Conservation (phyloP, 1,140 invertebrate genomes). For the Asobara japonica region DNA sequence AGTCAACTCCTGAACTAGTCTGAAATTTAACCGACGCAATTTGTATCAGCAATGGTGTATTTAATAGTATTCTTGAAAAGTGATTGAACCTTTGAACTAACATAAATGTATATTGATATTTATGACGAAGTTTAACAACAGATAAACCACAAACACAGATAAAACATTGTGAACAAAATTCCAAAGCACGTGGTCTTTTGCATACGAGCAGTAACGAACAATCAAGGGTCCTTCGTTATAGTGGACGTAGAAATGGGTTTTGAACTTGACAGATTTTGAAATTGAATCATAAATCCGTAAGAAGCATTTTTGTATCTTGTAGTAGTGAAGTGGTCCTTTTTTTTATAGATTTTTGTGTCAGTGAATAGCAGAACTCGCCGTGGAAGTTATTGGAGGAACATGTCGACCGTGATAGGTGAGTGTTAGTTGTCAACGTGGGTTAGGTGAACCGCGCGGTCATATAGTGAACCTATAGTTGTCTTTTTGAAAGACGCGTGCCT, state of each 20-base stretch:
- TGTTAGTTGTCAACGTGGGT: neutral
- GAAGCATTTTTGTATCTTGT: neutral
- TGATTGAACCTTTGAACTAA: neutral
- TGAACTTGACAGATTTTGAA: neutral
- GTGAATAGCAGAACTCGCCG: neutral
- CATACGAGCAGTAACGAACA: neutral
- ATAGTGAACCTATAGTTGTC: neutral
- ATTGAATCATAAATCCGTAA: neutral
- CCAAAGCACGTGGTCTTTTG: neutral
- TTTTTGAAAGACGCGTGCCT: neutral
- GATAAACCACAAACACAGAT: neutral
- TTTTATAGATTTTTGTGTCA: neutral
- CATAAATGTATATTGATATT: neutral
- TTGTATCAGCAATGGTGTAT: neutral
- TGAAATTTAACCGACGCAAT: neutral
- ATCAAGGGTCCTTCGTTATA: neutral
- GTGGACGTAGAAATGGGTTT: neutral
- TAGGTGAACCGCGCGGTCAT: neutral
- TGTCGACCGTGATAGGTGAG: conserved; percentile 35
- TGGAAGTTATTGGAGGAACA: conserved; percentile 16
- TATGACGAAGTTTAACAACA: neutral
- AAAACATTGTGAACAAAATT: neutral
- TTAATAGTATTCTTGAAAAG: neutral
- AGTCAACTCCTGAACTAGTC: neutral
- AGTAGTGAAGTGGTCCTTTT: neutral